These are phyloP conservation scores for Myrmophylax atrothorax DNA, from an alignment of 2,113 vertebrate genomes.

Conservation along the genomic window DNA sequence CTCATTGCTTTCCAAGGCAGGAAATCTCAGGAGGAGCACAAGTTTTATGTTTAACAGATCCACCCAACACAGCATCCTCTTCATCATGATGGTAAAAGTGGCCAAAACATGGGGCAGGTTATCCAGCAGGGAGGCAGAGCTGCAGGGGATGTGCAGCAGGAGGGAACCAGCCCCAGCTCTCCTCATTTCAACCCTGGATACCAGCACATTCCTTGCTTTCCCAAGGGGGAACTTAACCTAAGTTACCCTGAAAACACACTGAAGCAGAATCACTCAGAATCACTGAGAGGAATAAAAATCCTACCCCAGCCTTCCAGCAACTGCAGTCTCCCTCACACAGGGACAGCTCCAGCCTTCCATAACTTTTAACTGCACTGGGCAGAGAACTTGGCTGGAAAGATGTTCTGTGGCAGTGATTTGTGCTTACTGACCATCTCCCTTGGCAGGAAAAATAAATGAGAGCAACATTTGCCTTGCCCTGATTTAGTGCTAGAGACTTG, in stretches of 20 bases:
- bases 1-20: background rate
- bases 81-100: background rate
- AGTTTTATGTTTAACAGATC: background rate
- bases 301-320: background rate
- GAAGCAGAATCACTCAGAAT: background rate
- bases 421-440: background rate
- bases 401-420: conserved; percentile 1
- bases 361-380: background rate
- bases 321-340: background rate
- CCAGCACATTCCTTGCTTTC: background rate
- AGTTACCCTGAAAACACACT: conserved; percentile 38
- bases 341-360: background rate
- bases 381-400: background rate
- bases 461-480: background rate
- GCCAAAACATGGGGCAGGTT: background rate
- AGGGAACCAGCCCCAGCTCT: background rate
- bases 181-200: conserved; percentile 9
- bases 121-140: background rate
- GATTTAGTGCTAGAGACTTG: background rate
- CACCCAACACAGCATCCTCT: background rate
- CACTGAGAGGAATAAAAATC: background rate
- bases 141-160: background rate
- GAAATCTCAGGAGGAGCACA: background rate
- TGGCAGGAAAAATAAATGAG: background rate
- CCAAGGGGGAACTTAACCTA: conserved; percentile 39